Evolutionary conservation across 1,140 invertebrate species (phyloP).

Genomic region (Ceratina australensis): DNA sequence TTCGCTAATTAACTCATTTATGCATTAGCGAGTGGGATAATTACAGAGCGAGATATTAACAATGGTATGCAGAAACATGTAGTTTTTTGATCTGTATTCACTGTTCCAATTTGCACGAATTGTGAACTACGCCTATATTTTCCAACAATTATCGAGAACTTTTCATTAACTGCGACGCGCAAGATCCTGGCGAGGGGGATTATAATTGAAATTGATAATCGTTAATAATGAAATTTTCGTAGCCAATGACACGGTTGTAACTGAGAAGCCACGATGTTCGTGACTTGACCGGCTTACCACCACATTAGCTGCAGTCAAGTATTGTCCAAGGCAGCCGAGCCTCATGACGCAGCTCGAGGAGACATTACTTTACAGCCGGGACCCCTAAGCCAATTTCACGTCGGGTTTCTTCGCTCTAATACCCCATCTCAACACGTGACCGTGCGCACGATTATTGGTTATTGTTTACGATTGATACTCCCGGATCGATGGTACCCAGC

Average conservation of each 20-base stretch:
- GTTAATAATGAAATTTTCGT: slow-evolving; percentile 25
- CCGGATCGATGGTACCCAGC: slow-evolving; percentile 31
- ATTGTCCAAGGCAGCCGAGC: slow-evolving; percentile 45
- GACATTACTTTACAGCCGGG: slow-evolving; percentile 50
- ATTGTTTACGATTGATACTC: slow-evolving; percentile 49
- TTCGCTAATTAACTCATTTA: too few species aligned
- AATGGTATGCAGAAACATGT: too few species aligned
- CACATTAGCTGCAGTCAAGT: slow-evolving; percentile 30
- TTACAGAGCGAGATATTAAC: too few species aligned
- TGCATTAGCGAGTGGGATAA: too few species aligned
- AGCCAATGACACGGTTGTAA: slow-evolving; percentile 15
- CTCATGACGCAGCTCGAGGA: slow-evolving; percentile 16
- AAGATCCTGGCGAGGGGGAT: background rate
- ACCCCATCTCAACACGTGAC: slow-evolving; percentile 57
- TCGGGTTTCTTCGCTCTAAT: slow-evolving; percentile 69
- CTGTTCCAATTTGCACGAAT: too few species aligned
- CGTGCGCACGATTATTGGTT: slow-evolving; percentile 29
- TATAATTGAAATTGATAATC: background rate
- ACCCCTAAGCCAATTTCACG: slow-evolving; percentile 67
- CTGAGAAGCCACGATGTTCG: slow-evolving; percentile 37
- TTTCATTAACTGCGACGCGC: background rate
- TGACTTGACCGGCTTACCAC: slow-evolving; percentile 37
- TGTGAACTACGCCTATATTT: too few species aligned
- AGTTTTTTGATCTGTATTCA: too few species aligned
- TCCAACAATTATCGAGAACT: background rate